Evolutionary conservation across 1,140 invertebrate species (phyloP).

Genomic region (Rhyacophila brunnea): DNA sequence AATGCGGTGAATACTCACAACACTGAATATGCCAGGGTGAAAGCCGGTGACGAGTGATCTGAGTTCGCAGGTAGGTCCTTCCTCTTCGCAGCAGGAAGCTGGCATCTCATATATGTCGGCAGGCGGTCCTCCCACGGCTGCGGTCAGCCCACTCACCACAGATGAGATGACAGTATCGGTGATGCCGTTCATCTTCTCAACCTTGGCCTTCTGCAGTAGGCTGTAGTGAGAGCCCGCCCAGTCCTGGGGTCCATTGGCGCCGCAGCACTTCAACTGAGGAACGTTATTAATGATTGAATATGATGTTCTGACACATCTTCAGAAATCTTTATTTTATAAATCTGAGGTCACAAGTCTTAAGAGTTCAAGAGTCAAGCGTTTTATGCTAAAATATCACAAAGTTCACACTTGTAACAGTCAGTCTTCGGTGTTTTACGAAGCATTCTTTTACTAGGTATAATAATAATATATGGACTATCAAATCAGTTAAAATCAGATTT

Average conservation of each 20-base stretch:
- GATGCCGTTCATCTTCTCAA: constrained; percentile 8
- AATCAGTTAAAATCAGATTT: no score
- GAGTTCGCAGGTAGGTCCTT: constrained; percentile 51
- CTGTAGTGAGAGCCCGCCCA: constrained; percentile 68
- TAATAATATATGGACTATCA: no score
- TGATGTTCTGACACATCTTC: no score
- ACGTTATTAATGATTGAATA: no score
- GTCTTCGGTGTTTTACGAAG: no score
- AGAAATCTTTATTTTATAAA: no score
- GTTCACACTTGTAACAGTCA: no score
- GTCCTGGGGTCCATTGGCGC: constrained; percentile 66
- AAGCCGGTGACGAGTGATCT: constrained; percentile 53
- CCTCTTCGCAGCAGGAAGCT: constrained; percentile 59
- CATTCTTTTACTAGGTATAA: no score
- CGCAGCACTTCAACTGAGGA: constrained; percentile 72
- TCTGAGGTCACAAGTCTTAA: no score
- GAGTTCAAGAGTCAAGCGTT: no score
- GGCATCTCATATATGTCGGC: constrained; percentile 57
- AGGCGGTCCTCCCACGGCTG: constrained; percentile 50
- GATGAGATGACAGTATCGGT: background rate
- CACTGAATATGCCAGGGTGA: constrained; percentile 53
- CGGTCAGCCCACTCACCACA: constrained; percentile 33
- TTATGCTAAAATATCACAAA: no score
- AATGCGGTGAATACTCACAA: constrained; percentile 54
- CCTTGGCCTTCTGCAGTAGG: constrained; percentile 29